phyloP scores from a whole-genome alignment of 2,888 invertebrate genomes.

The Oscheius sp. region DNA sequence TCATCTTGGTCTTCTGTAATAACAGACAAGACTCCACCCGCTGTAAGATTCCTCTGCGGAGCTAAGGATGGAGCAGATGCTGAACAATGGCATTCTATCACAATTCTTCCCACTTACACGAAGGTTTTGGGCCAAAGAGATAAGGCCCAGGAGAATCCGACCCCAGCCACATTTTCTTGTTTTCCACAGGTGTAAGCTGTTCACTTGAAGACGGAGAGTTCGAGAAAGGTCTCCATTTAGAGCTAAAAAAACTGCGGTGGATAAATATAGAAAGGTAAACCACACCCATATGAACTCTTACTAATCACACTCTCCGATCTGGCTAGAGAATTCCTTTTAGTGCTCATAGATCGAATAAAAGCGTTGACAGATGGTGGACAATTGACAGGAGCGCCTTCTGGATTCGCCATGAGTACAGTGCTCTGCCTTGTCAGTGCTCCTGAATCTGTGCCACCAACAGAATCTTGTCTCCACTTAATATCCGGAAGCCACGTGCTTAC shows the following conservation, averaged over 20 bases:
- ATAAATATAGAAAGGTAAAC: neutral
- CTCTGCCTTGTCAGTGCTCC: neutral
- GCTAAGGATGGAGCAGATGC: slow-evolving; percentile 13
- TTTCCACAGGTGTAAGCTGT: slow-evolving; percentile 25
- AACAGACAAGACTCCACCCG: slow-evolving; percentile 49
- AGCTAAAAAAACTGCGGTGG: neutral
- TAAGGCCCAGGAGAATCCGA: neutral
- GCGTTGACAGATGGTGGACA: slow-evolving; percentile 56
- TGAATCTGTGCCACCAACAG: neutral
- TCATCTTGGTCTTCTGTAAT: slow-evolving; percentile 64
- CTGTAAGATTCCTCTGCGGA: slow-evolving; percentile 9
- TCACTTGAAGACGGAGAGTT: slow-evolving; percentile 29
- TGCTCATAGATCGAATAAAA: slow-evolving; percentile 43
- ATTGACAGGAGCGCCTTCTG: slow-evolving; percentile 25
- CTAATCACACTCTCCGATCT: slow-evolving; percentile 47
- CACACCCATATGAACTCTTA: slow-evolving; percentile 14
- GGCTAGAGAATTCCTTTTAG: slow-evolving; percentile 37
- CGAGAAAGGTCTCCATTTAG: slow-evolving; percentile 7
- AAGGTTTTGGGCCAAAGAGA: slow-evolving; percentile 10
- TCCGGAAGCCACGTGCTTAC: no score
- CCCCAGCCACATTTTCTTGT: slow-evolving; percentile 7
- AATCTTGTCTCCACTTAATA: no score
- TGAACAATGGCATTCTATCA: neutral
- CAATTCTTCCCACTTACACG: neutral
- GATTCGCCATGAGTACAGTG: slow-evolving; percentile 39